Evolutionary conservation across 1,140 invertebrate genomes (phyloP).

Genomic region (Lamellibrachia luymesi): DNA sequence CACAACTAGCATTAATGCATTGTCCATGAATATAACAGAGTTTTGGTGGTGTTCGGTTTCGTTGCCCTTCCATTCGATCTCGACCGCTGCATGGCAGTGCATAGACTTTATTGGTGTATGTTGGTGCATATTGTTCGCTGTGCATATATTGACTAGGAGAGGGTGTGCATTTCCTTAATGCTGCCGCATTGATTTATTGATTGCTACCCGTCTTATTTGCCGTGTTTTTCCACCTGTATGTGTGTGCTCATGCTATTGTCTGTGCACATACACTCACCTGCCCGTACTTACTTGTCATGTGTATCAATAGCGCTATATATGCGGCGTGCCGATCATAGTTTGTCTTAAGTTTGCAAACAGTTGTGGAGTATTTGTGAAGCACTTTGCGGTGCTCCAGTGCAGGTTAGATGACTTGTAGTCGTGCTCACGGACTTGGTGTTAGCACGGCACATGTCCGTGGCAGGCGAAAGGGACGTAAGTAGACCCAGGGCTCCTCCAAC

Average conservation of each 20-base stretch:
- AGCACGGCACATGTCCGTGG: not conserved
- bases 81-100: not conserved
- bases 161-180: not conserved
- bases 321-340: not conserved
- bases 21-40: not conserved
- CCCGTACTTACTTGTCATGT: not conserved
- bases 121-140: not conserved
- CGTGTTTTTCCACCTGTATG: not conserved
- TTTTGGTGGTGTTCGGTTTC: not conserved
- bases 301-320: not conserved
- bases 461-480: not conserved
- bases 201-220: not conserved
- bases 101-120: constrained; percentile 5
- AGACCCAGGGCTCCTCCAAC: not conserved
- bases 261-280: not conserved
- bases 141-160: not conserved
- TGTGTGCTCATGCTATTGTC: not conserved
- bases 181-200: not conserved
- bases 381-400: not conserved
- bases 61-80: not conserved
- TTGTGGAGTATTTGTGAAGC: not conserved
- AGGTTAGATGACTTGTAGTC: not conserved
- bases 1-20: not conserved
- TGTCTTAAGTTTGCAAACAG: not conserved
- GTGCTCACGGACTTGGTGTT: not conserved